phyloP scores from a whole-genome alignment of 2,888 invertebrate species.

The Amphipyra tragopoginis region DNA sequence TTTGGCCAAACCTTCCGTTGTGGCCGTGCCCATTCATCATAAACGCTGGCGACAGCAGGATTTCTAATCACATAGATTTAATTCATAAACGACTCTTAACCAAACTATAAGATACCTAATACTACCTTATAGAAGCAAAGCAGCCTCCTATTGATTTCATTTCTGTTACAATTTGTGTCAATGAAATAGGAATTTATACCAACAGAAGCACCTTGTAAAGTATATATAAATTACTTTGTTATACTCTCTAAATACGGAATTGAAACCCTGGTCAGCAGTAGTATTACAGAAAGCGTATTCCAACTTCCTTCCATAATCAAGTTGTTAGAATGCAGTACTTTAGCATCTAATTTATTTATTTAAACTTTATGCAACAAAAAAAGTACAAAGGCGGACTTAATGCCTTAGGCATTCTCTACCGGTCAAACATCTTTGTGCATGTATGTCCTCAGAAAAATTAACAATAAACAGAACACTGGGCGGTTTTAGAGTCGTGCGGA shows the following conservation, averaged over 20 bases:
- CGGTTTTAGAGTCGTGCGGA: too few species aligned
- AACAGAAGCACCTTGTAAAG: constrained; percentile 50
- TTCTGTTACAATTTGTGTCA: constrained; percentile 10
- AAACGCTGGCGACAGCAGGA: constrained; percentile 20
- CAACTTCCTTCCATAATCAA: background rate
- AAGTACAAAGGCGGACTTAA: too few species aligned
- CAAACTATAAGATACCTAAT: constrained; percentile 37
- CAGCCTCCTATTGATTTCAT: constrained; percentile 19
- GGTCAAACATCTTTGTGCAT: too few species aligned
- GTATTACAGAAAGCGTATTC: too few species aligned
- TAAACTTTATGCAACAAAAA: too few species aligned
- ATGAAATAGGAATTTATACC: constrained; percentile 8
- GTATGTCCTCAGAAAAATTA: constrained; percentile 1
- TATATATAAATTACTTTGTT: background rate
- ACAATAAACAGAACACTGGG: constrained; percentile 3
- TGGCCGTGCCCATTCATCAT: constrained; percentile 14
- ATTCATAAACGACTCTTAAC: constrained; percentile 36
- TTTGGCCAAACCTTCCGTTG: background rate
- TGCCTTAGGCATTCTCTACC: too few species aligned
- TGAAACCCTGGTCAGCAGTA: too few species aligned
- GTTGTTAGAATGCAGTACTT: constrained; percentile 10
- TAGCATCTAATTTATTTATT: too few species aligned
- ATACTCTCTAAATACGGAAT: too few species aligned
- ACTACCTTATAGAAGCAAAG: constrained; percentile 43
- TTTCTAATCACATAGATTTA: constrained; percentile 24